Base-by-base conservation (phyloP, 35 echinoderm and acorn worm species). In the Ptychodera flava region DNA sequence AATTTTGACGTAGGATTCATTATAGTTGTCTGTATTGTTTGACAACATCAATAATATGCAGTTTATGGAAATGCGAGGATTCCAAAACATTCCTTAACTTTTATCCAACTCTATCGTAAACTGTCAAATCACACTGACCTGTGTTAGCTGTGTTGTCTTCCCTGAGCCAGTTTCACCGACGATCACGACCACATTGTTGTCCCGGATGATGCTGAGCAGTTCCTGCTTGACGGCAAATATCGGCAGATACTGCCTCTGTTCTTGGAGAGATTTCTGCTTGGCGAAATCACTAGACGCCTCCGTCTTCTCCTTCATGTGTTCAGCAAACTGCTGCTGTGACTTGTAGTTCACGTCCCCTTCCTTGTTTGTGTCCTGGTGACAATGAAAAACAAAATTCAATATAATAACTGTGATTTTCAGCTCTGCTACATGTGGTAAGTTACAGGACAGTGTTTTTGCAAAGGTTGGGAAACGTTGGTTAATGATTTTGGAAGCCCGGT, bases 161-260 rank as follows among this genome's bases (percentile, higher is more conserved):
- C 96, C 96, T 36, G 96, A 99, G 15, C 96, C 96, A 35, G 96
- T 99, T 78, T 99, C 96, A n/a, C 96, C 96, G 1, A 99, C 96
- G 33, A 99, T 99, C 28, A 99, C 83, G 0, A 99, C 90, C 29
- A 99, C 96, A 77, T 78, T 94, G 88, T 99, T 99, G 76, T 99
- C 96, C 31, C 96, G 75, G 35, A 99, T 99, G 85, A 99, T 85
- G 36, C 90, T 99, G 1, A 99, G 80, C 22, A 99, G 78, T 83
- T 94, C 90, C 27, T 94, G 87, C 31, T 92, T 81, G 30, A 88
- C 93, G 33, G 96, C 92, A 86, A 85, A 99, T 31, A 99, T 85
- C 0, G 95, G 95, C 35, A 97, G 53, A 52, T 85, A 97, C 80
- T 97, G 86, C 77, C 95, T 88, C 86, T 97, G 95, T 84, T 97